A percentile compares a stretch with the other conserved stretches of the same genome.
Evolutionary conservation across 2,888 invertebrate species (phyloP).

Genomic region (Drosophila limbata): DNA sequence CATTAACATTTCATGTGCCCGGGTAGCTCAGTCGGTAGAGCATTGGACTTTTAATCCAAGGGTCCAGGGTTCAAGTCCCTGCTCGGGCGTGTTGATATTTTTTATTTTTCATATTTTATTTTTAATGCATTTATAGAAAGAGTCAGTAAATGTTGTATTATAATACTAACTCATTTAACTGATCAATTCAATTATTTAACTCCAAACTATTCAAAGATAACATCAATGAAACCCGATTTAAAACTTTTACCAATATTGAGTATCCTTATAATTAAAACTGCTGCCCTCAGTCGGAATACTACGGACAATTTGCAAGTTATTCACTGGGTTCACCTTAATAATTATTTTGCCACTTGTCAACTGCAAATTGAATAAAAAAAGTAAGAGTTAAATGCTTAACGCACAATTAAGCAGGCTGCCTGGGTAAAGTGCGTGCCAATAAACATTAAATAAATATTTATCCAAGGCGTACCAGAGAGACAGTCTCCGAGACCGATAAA

Average conservation of each 20-base stretch:
- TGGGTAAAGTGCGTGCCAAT: constrained; percentile 71
- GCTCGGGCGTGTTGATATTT: constrained; percentile 82
- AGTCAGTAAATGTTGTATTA: too few species aligned
- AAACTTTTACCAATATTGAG: neutral
- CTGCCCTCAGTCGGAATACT: neutral
- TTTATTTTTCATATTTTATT: too few species aligned
- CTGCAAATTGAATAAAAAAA: constrained; percentile 43
- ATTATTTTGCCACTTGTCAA: constrained; percentile 42
- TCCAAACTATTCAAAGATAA: neutral
- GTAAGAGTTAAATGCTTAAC: constrained; percentile 68
- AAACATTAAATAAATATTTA: constrained; percentile 81
- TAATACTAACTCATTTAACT: too few species aligned
- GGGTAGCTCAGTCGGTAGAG: constrained; percentile 86
- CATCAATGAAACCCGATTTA: neutral
- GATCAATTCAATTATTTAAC: too few species aligned
- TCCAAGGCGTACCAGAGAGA: constrained; percentile 40
- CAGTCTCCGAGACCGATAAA: constrained; percentile 21
- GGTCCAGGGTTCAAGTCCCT: constrained; percentile 86
- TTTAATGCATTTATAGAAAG: too few species aligned
- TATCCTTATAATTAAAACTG: neutral
- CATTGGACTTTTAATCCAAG: constrained; percentile 86
- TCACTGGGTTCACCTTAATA: constrained; percentile 29
- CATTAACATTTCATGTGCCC: constrained; percentile 22
- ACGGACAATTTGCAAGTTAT: constrained; percentile 28
- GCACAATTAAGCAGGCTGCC: constrained; percentile 73